A percentile compares a stretch with the other conserved stretches of the same genome.
Evolutionary conservation across 2,888 invertebrate genomes (phyloP).

Genomic region (Eupeodes latifasciatus): DNA sequence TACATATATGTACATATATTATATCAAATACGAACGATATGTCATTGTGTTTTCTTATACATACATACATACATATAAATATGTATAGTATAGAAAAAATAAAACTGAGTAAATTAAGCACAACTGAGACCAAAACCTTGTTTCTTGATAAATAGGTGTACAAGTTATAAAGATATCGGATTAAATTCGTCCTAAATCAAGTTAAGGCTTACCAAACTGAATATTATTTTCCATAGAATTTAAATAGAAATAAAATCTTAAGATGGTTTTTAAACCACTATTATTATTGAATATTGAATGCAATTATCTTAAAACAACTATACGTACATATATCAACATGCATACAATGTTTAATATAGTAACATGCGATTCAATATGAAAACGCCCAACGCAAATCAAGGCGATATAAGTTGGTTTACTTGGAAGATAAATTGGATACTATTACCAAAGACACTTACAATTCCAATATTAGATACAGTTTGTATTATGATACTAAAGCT

Average conservation of each 20-base stretch:
- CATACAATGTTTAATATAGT: not conserved
- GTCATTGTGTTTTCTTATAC: conserved; percentile 24
- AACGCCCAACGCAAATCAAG: not conserved
- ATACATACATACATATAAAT: not conserved
- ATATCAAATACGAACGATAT: conserved; percentile 25
- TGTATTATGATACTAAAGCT: conserved; percentile 35
- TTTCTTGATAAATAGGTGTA: not conserved
- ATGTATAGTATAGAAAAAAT: not conserved
- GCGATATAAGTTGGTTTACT: not conserved
- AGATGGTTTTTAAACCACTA: not conserved
- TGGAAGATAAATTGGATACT: conserved; percentile 16
- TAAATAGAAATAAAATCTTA: not conserved
- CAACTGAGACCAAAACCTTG: conserved; percentile 3
- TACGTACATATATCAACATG: not conserved
- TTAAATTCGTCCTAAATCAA: conserved; percentile 6
- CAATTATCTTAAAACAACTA: not conserved
- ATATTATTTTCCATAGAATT: not conserved
- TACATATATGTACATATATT: not conserved
- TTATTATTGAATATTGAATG: conserved; percentile 3
- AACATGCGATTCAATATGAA: not conserved
- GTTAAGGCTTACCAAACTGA: not conserved
- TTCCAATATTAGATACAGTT: conserved; percentile 15
- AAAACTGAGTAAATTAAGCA: not conserved
- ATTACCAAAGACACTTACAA: conserved; percentile 59
- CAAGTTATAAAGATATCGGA: not conserved